Evolutionary conservation across 2,113 vertebrate genomes (phyloP).

Genomic region (Pelobates fuscus): DNA sequence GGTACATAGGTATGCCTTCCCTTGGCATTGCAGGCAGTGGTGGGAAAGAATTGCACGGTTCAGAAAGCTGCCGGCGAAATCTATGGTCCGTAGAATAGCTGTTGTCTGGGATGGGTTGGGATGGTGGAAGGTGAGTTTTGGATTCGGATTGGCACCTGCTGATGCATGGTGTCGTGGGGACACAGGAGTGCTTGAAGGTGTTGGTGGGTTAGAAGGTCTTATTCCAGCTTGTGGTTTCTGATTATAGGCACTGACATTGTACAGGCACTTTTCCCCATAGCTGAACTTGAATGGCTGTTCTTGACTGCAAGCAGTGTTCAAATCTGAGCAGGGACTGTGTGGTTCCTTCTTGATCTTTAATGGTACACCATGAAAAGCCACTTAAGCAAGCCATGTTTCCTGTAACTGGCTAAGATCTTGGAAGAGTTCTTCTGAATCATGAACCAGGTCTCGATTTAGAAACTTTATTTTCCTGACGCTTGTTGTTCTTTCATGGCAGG

Average conservation of each 20-base stretch:
- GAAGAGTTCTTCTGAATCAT: constrained; percentile 97
- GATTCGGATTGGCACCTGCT: constrained; percentile 82
- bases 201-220: constrained; percentile 95
- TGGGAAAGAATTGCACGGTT: constrained; percentile 96
- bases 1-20: constrained; percentile 94
- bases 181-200: constrained; percentile 92
- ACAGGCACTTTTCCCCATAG: constrained; percentile 99
- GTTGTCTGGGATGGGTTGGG: constrained; percentile 87
- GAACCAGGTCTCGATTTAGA: constrained; percentile 93
- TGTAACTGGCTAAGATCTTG: constrained; percentile 96
- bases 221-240: constrained; percentile 97
- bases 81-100: constrained; percentile 90
- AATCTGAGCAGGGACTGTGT: constrained; percentile 95
- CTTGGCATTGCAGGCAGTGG: constrained; percentile 88
- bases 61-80: constrained; percentile 96
- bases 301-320: constrained; percentile 89
- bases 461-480: constrained; percentile 96
- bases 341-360: constrained; percentile 99
- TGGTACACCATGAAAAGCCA: constrained; percentile 97
- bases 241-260: constrained; percentile 99
- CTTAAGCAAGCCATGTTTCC: constrained; percentile 97
- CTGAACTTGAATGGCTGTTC: constrained; percentile 96
- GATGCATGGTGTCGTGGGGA: constrained; percentile 95
- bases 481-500: constrained; percentile 81
- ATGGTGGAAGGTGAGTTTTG: constrained; percentile 86